These are phyloP conservation scores for Parazoanthus swiftii DNA, from an alignment of 92 coral and sea anemone species.

Conservation along the genomic window DNA sequence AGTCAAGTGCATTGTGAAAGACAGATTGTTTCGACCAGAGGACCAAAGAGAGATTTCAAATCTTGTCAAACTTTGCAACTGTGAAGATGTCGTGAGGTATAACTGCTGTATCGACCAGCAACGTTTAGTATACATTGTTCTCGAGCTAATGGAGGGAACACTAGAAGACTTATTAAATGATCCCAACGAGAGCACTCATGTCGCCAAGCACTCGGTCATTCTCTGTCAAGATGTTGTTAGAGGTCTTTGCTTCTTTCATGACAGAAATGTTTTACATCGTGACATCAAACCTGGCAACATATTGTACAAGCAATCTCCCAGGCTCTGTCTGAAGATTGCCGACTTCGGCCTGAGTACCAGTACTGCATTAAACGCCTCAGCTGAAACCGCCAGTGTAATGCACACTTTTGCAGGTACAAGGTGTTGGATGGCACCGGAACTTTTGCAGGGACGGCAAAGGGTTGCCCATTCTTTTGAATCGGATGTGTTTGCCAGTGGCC, in stretches of 20 bases:
- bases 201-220: no score
- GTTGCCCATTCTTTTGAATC: slow-evolving; percentile 1
- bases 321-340: slow-evolving; percentile 47
- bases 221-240: slow-evolving; percentile 42
- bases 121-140: slow-evolving; percentile 25
- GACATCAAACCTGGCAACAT: slow-evolving; percentile 62
- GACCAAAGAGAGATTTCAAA: slow-evolving; percentile 15
- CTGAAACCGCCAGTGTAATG: slow-evolving; percentile 23
- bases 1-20: slow-evolving; percentile 32
- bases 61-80: slow-evolving; percentile 24
- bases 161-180: slow-evolving; percentile 38
- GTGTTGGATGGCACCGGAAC: slow-evolving; percentile 39
- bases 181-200: neutral
- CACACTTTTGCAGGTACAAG: slow-evolving; percentile 46
- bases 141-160: neutral
- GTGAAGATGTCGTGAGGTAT: slow-evolving; percentile 41
- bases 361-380: neutral
- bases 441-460: neutral
- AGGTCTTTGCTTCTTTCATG: slow-evolving; percentile 43
- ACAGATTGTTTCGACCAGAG: slow-evolving; percentile 5
- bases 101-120: neutral
- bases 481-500: slow-evolving; percentile 60
- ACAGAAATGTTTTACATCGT: slow-evolving; percentile 48
- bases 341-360: slow-evolving; percentile 56
- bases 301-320: slow-evolving; percentile 44